Evolutionary conservation across 2,797 vertebrate species (phyloP), one percentile per base, ranked within the genome.

Genomic region (Gymnothorax reevesii): DNA sequence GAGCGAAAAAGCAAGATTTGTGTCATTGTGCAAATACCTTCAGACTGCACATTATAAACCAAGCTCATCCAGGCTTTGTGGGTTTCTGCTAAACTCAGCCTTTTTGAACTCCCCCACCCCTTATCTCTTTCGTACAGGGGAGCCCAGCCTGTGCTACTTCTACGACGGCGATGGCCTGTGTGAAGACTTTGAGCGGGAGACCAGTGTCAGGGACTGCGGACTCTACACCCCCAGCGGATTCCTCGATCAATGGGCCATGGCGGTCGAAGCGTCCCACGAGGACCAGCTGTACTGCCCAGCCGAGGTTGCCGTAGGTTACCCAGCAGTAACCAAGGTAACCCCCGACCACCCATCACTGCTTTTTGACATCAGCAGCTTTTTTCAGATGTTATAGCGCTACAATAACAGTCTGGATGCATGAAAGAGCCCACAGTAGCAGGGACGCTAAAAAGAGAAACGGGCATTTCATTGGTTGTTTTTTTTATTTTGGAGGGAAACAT

Each of bases 111-210:
- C 88, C 86, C 85, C 57, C 12, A 87, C 12, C 57, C 69, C 10
- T 52, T 42, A 60, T 49, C 5, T 12, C n/a, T 10, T 10, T 33
- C 64, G 1, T 55, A 13, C 95, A 99, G 98, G 97, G 89, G 97
- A 98, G 86, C 98, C 99, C 62, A 99, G 98, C 94, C 95, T 97
- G 90, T 99, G 99, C 90, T 99, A 99, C 92, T 99, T 98, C 94
- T 99, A 99, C 0, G 98, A 99, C 0, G 99, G 99, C 0, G 99
- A 99, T 3, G 99, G 99, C 1, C 95, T 99, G 62, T 99, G 99
- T 66, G 99, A 99, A 91, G 98, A 99, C 89, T 99, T 99, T 90
- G 99, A 99, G 92, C 95, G 95, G 83, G 97, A 97, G 95, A 98
- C 97, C 1, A 98, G 98, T 66, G 97, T 99, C 88, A 96, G 97